Evolutionary conservation across 2,113 vertebrate genomes (phyloP), one percentile per base, ranked within the genome.

Genomic region (Procavia capensis): DNA sequence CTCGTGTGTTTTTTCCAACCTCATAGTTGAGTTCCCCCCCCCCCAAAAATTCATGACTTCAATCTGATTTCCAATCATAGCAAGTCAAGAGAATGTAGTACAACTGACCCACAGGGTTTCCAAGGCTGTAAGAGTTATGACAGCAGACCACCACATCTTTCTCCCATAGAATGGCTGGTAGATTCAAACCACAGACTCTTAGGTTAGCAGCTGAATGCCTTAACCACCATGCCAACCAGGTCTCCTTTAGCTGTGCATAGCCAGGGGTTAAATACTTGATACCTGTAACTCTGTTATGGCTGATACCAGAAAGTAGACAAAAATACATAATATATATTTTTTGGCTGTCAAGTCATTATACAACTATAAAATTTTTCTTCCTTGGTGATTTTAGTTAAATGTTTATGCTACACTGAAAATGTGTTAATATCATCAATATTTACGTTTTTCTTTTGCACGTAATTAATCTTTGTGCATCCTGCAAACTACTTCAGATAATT

Each of bases 401-500:
- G 9, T 17, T 47, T 70, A 50, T 9, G 41, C 27, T 39, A 79
- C 10, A 36, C 79, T 87, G 57, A 34, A 94, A 96, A 72, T 72
- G 20, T 41, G 25, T 84, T 70, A 72, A 68, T 75, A 72, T 64
- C n/a, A 90, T 76, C 66, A 74, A 25, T 47, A 83, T 88, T 78
- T 93, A 89, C 36, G 74, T 76, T 68, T 43, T 72, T 79, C 54
- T 96, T 59, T 91, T 91, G 79, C 47, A 85, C 78, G 64, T 90
- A 89, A 94, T 90, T 96, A 81, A 92, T 72, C 63, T 96, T 96
- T 88, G 16, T 84, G 29, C 87, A 68, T 80, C 80, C 20, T 61
- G 88, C 4, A 91, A 88, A 86, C 72, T 90, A 34, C 70, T 74
- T 83, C 29, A 25, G 6, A 78, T 90, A 9, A 59, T 82, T 95